A percentile compares a stretch with the other conserved stretches of the same genome.
These are phyloP conservation scores for Drosophila gunungcola DNA, from an alignment of 1,140 invertebrate genomes.

Conservation along the genomic window DNA sequence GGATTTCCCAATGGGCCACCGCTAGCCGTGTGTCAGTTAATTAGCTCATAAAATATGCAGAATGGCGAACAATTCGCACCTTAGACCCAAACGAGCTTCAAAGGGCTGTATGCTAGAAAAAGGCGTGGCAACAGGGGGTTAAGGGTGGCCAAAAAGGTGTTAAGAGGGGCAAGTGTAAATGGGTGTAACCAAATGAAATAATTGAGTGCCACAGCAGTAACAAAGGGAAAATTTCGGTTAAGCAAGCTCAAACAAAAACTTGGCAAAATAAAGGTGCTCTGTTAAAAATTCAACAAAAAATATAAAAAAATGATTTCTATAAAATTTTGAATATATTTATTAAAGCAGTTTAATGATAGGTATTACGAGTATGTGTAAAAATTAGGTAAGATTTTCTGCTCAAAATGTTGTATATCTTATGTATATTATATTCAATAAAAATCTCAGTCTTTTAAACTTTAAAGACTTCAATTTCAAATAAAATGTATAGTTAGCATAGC, in stretches of 20 bases:
- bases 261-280: conserved; percentile 2
- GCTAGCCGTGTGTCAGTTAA: conserved; percentile 73
- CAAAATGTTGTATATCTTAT: too few relatives aligned
- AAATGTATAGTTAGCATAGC: too few relatives aligned
- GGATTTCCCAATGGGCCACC: conserved; percentile 25
- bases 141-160: too few relatives aligned
- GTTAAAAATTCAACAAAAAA: not conserved
- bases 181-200: conserved; percentile 58
- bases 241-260: not conserved
- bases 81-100: conserved; percentile 48
- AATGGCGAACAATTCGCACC: conserved; percentile 78
- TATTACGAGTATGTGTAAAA: too few relatives aligned
- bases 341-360: too few relatives aligned
- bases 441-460: too few relatives aligned
- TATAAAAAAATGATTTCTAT: too few relatives aligned
- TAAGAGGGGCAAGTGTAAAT: conserved; percentile 11
- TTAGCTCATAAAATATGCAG: conserved; percentile 82
- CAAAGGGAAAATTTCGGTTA: conserved; percentile 17
- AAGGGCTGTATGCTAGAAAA: conserved; percentile 37
- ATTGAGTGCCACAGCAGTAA: conserved; percentile 68
- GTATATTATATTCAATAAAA: too few relatives aligned
- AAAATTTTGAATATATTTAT: too few relatives aligned
- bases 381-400: too few relatives aligned
- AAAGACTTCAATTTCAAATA: too few relatives aligned
- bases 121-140: not conserved